Percentiles rank a stretch among this genome's conserved stretches.
Evolutionary conservation across 2,888 invertebrate genomes (phyloP).

Genomic region (Eupithecia subfuscata): DNA sequence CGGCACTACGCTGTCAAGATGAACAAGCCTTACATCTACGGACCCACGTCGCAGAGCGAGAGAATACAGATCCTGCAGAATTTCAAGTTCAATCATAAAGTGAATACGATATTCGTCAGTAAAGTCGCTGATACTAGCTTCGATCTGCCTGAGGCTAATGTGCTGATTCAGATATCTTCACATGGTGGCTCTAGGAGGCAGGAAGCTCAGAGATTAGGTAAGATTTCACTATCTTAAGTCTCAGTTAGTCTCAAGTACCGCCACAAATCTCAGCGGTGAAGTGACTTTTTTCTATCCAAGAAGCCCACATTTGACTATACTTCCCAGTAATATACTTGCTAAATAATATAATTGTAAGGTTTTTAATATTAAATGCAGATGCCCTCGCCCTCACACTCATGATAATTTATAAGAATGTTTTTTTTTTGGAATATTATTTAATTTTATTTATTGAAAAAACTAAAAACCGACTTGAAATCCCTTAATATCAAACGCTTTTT

Average conservation of each 20-base stretch:
- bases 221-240: not conserved
- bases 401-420: too few species aligned
- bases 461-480: too few species aligned
- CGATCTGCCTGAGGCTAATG: conserved; percentile 99
- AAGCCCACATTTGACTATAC: too few species aligned
- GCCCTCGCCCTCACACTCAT: too few species aligned
- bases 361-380: too few species aligned
- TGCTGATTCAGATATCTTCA: conserved; percentile 98
- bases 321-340: too few species aligned
- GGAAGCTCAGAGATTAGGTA: conserved; percentile 96
- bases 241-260: not conserved
- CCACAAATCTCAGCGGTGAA: not conserved
- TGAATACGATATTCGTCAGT: conserved; percentile 99
- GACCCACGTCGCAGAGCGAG: conserved; percentile 97
- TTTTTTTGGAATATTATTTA: too few species aligned
- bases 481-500: too few species aligned
- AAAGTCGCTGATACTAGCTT: conserved; percentile 99
- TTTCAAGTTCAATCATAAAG: conserved; percentile 99
- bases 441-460: too few species aligned
- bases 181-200: conserved; percentile 99
- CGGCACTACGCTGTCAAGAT: conserved; percentile 98
- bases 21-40: conserved; percentile 99
- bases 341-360: too few species aligned
- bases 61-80: conserved; percentile 99
- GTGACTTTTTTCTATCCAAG: not conserved